Conservation (phyloP, 37 sponge, comb jelly and placozoan genomes). For the Halichondria panicea region DNA sequence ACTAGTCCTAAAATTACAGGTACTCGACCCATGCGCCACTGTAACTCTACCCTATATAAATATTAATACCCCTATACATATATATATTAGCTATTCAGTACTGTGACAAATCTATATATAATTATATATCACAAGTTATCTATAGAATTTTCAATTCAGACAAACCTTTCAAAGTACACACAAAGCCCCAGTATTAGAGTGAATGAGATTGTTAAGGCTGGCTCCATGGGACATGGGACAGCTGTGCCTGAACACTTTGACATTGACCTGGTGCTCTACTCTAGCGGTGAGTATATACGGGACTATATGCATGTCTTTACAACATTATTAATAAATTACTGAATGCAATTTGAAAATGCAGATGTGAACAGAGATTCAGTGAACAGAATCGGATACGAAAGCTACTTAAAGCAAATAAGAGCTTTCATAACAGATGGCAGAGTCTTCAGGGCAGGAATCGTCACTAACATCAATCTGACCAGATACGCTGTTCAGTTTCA, state of each 20-base stretch:
- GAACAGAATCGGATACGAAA: neutral
- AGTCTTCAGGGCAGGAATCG: too few relatives aligned
- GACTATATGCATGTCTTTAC: too few relatives aligned
- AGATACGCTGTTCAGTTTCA: too few relatives aligned
- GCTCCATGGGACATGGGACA: slow-evolving; percentile 63
- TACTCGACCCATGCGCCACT: too few relatives aligned
- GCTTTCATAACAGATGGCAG: too few relatives aligned
- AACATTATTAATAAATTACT: too few relatives aligned
- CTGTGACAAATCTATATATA: too few relatives aligned
- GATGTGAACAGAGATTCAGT: slow-evolving; percentile 4
- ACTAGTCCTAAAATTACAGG: too few relatives aligned
- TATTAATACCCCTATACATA: neutral
- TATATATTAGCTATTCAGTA: neutral
- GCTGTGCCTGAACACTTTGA: slow-evolving; percentile 42
- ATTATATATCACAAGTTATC: neutral
- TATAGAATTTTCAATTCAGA: neutral
- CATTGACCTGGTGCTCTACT: slow-evolving; percentile 54
- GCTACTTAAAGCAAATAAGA: too few relatives aligned
- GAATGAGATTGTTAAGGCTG: slow-evolving; percentile 43
- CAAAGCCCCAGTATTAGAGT: slow-evolving; percentile 8
- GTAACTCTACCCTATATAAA: too few relatives aligned
- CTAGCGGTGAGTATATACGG: slow-evolving; percentile 31
- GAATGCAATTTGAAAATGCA: too few relatives aligned
- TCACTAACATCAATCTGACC: too few relatives aligned
- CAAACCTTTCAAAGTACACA: neutral